Evolutionary conservation across 2,888 invertebrate species (phyloP), one percentile per base, ranked within the genome.

Genomic region (Lampropteryx suffumata): DNA sequence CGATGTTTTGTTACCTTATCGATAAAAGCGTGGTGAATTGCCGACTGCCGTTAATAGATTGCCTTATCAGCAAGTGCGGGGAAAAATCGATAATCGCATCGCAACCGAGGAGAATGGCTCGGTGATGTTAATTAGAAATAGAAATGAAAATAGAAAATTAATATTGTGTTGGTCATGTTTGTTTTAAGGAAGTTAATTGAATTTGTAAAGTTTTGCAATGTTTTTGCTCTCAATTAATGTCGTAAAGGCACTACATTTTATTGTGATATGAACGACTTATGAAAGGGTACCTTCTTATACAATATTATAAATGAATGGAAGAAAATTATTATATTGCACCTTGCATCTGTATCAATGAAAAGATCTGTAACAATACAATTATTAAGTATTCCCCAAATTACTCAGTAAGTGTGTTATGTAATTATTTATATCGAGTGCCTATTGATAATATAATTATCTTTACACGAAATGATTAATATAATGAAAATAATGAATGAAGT

Each of bases 11-110:
- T 59, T 57, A 39, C 59, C 61, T 81, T 82, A 83, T 84, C 81
- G 65, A 43, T 44, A 57, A 59, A 71, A 47, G 68, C 67, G 73
- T 71, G 65, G 67, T 71, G 64, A 81, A 83, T 76, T 65, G 60
- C 51, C 41, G 55, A 83, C 76, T 65, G 60, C 51, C 41, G 55
- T 64, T 78, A 79, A 79, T 76, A 76, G 74, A 78, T 72, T 74
- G 67, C 66, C 68, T 79, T 79, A 79, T 71, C 73, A 65, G 62
- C 39, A 37, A 35, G 39, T 29, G 44, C 32, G 11, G 32, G 43
- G 42, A 29, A 48, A 44, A 32, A 48, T 53, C 27, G 24, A 37
- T 42, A 43, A 37, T 43, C 41, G 42, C 26, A 11, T 29, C 21
- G 33, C 12, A 26, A 53, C 44, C 53, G 40, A 27, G 9, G 30